These are phyloP conservation scores for Drosophila lini DNA, from an alignment of 1,140 invertebrate genomes.

Conservation along the genomic window DNA sequence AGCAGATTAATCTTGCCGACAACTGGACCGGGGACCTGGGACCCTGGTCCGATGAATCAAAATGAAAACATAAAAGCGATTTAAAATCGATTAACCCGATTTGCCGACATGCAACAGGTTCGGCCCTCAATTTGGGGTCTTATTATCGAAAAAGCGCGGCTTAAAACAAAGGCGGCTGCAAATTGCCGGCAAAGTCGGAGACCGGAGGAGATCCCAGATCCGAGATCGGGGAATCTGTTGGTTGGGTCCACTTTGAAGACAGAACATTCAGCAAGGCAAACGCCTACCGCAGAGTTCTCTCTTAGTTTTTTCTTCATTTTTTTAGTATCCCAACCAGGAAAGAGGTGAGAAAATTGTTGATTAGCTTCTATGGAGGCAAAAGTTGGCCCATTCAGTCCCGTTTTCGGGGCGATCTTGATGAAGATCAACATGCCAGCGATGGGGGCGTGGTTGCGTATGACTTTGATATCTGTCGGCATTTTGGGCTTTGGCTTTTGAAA, in stretches of 20 bases:
- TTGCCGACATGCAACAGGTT: conserved; percentile 83
- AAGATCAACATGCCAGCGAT: conserved; percentile 80
- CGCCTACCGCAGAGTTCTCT: conserved; percentile 74
- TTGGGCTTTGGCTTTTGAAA: conserved; percentile 58
- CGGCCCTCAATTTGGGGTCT: conserved; percentile 53
- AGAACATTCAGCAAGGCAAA: conserved; percentile 79
- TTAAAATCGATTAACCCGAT: conserved; percentile 84
- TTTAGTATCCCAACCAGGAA: conserved; percentile 61
- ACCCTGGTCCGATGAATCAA: conserved; percentile 48
- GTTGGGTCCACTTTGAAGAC: conserved; percentile 60
- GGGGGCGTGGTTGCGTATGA: conserved; percentile 75
- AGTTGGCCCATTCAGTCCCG: conserved; percentile 34
- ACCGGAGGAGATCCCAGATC: conserved; percentile 1
- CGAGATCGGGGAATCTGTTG: conserved; percentile 22
- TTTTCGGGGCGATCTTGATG: conserved; percentile 69
- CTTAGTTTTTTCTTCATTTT: conserved; percentile 1
- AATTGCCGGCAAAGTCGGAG: conserved; percentile 35
- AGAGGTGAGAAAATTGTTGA: conserved; percentile 85
- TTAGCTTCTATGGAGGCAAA: conserved; percentile 82
- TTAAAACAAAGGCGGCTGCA: conserved; percentile 81
- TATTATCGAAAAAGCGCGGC: conserved; percentile 75
- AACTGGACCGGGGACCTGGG: conserved; percentile 18
- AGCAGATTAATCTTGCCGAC: conserved; percentile 62
- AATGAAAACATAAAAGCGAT: conserved; percentile 83
- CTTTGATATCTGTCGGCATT: conserved; percentile 82